phyloP scores from a whole-genome alignment of 2,797 vertebrate genomes.

The Gadopsis bispinosus region DNA sequence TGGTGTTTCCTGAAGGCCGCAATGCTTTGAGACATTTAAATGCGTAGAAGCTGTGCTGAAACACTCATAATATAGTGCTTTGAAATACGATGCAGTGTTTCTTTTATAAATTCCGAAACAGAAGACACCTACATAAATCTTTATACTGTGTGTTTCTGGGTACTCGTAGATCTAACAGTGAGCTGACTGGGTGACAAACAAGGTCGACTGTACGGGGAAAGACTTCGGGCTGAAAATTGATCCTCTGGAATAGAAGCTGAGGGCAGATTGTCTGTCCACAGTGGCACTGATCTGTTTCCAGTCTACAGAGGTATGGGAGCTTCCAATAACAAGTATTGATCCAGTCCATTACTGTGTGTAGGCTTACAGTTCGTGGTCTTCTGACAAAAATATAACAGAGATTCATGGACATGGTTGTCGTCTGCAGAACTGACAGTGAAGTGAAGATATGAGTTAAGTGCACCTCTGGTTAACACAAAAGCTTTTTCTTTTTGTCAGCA shows the following conservation, averaged over 20 bases:
- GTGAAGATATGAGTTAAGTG: slow-evolving; percentile 29
- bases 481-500: slow-evolving; percentile 43
- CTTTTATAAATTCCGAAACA: neutral
- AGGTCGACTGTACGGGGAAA: slow-evolving; percentile 17
- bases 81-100: neutral
- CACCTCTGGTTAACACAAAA: slow-evolving; percentile 21
- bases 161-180: neutral
- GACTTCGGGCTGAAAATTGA: slow-evolving; percentile 35
- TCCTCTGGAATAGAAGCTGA: slow-evolving; percentile 44
- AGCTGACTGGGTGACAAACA: slow-evolving; percentile 17
- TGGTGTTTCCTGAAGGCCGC: neutral
- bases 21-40: slow-evolving; percentile 3
- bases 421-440: slow-evolving; percentile 8
- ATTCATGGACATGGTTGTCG: neutral
- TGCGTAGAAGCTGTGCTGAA: neutral
- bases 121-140: slow-evolving; percentile 6
- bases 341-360: slow-evolving; percentile 45
- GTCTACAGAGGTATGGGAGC: slow-evolving; percentile 34
- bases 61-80: neutral
- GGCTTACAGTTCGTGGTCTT: slow-evolving; percentile 35
- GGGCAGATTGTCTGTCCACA: slow-evolving; percentile 30
- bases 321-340: slow-evolving; percentile 62
- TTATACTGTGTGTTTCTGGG: slow-evolving; percentile 22
- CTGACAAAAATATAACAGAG: slow-evolving; percentile 27
- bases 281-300: slow-evolving; percentile 32